These are phyloP conservation scores for Apogon talboti DNA, from an alignment of 2,797 vertebrate species.

Conservation along the genomic window DNA sequence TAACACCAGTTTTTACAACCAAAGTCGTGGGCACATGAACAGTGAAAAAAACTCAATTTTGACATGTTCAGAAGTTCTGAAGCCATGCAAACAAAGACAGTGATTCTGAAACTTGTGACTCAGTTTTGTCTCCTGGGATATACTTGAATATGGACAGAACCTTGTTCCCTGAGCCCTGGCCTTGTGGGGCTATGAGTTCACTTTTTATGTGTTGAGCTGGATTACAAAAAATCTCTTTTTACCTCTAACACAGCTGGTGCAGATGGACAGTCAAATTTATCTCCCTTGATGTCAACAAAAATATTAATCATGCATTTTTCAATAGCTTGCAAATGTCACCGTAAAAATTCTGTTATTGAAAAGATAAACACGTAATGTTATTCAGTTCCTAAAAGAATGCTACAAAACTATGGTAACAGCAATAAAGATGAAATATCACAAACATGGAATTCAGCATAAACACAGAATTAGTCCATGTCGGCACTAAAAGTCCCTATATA, in stretches of 20 bases:
- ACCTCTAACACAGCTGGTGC: conserved; percentile 21
- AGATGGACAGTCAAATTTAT: conserved; percentile 13
- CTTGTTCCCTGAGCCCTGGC: conserved; percentile 20
- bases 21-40: conserved; percentile 70
- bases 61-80: conserved; percentile 69
- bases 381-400: not conserved
- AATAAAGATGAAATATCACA: conserved; percentile 12
- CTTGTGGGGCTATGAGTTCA: conserved; percentile 36
- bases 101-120: conserved; percentile 57
- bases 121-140: conserved; percentile 81
- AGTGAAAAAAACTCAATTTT: conserved; percentile 22
- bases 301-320: conserved; percentile 1
- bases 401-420: not conserved
- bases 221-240: conserved; percentile 42
- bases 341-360: not conserved
- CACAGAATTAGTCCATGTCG: not conserved
- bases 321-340: conserved; percentile 1
- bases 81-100: conserved; percentile 63
- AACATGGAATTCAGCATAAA: conserved; percentile 12
- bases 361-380: not conserved
- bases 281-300: conserved; percentile 3
- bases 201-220: conserved; percentile 43
- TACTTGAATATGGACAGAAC: conserved; percentile 80
- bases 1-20: conserved; percentile 35
- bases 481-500: not conserved